Base-by-base conservation (phyloP, 2,888 invertebrate genomes). In the Cataglyphis rosenhaueri region DNA sequence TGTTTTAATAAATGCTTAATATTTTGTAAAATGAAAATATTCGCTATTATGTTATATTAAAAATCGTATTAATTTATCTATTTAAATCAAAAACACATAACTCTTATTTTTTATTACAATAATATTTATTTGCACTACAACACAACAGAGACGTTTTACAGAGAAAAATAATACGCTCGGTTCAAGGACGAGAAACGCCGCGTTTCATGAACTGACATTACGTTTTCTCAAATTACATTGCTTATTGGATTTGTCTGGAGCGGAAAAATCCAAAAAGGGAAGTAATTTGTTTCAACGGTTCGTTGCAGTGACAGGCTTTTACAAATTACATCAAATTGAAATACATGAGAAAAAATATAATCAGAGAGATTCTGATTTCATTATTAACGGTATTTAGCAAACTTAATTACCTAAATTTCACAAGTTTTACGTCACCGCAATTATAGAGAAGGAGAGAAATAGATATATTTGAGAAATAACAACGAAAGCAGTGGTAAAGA, bases 61-160 rank as follows among this genome's bases (percentile, higher is more conserved):
- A 38, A 57, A 38, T 61, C 8, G 0, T n/a, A 8, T 73, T n/a
- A 9, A 44, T 25, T 9, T n/a, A 25, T 3, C 21, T 15, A 41
- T 32, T 12, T 52, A 57, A 55, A 0, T 74, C 10, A 44, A 44
- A 21, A 29, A 70, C 18, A 44, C 3, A 78, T 12, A 9, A 38
- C 8, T 64, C 8, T 61, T 0, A 0, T 44, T 35, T 85, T 86
- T 90, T 93, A 91, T 91, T 91, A 92, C 89, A 92, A 93, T 92
- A 92, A 92, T 91, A 94, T 94, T 94, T 94, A 94, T 94, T 94
- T 94, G 93, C 94, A 94, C 92, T 94, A 93, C 91, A 93, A 93
- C 92, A 92, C 92, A 94, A 94, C 91, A 92, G 91, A 90, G 90
- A 88, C 71, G 89, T 91, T 92, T 91, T 90, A 91, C 90, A 91